Percentiles rank a stretch among this genome's conserved stretches.
Conservation (phyloP, 2,888 invertebrate genomes). For the Crioceris asparagi region DNA sequence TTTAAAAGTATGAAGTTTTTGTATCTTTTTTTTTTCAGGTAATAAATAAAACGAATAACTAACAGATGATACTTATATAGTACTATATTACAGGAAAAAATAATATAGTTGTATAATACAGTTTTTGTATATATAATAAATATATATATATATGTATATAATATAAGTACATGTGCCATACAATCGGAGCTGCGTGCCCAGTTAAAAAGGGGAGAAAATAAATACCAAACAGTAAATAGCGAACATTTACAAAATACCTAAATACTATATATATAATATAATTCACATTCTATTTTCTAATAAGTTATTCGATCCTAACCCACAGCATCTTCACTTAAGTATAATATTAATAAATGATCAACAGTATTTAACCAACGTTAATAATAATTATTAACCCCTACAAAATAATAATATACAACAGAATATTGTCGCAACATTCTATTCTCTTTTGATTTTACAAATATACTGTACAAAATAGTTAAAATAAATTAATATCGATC, state of each 20-base stretch:
- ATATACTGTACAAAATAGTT: slow-evolving; percentile 13
- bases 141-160: slow-evolving; percentile 30
- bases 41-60: slow-evolving; percentile 9
- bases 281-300: slow-evolving; percentile 5
- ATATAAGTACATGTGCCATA: slow-evolving; percentile 32
- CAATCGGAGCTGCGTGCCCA: slow-evolving; percentile 30
- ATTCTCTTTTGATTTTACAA: too few relatives aligned
- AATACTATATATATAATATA: slow-evolving; percentile 12
- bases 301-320: neutral
- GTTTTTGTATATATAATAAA: slow-evolving; percentile 26
- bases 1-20: too few relatives aligned
- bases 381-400: too few relatives aligned
- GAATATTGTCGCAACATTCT: too few relatives aligned
- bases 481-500: slow-evolving; percentile 16
- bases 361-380: too few relatives aligned
- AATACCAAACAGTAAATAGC: slow-evolving; percentile 27
- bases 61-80: slow-evolving; percentile 37
- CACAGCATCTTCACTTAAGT: slow-evolving; percentile 2
- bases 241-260: slow-evolving; percentile 24
- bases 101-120: slow-evolving; percentile 30
- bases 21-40: neutral
- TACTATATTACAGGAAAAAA: slow-evolving; percentile 34
- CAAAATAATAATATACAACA: too few relatives aligned
- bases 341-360: slow-evolving; percentile 5
- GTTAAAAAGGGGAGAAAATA: slow-evolving; percentile 21